Percentiles rank a stretch among this genome's conserved stretches.
These are phyloP conservation scores for Amblyraja radiata DNA, from an alignment of 2,797 vertebrate species.

Conservation along the genomic window DNA sequence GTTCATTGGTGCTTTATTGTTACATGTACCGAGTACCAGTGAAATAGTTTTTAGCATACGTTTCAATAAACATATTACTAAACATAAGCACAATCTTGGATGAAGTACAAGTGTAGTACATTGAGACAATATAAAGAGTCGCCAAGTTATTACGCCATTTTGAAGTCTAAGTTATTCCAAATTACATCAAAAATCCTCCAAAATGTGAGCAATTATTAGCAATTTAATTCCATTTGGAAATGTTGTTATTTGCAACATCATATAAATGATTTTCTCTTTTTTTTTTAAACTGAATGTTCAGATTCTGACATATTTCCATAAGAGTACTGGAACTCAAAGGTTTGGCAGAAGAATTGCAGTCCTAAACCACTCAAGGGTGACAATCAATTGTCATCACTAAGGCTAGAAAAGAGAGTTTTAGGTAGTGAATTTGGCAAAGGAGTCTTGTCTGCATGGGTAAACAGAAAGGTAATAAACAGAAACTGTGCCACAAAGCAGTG, in stretches of 20 bases:
- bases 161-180: too few species aligned
- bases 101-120: too few species aligned
- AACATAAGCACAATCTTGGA: too few species aligned
- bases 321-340: not conserved
- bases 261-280: not conserved
- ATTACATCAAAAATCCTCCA: not conserved
- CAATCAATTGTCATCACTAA: not conserved
- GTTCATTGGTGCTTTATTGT: too few species aligned
- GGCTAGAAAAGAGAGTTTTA: not conserved
- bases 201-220: not conserved
- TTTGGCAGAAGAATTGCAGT: not conserved
- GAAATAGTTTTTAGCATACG: too few species aligned
- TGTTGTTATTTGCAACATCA: not conserved
- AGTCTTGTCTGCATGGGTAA: not conserved
- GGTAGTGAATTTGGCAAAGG: not conserved
- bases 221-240: not conserved
- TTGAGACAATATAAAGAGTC: too few species aligned
- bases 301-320: not conserved
- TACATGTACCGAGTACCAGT: too few species aligned
- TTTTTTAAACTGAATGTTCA: not conserved
- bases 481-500: not conserved
- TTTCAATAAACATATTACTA: too few species aligned
- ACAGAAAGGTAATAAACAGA: not conserved
- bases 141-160: too few species aligned
- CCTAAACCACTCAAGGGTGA: not conserved